Evolutionary conservation across 2,797 vertebrate species (phyloP).

Genomic region (Poliocrania exsul): DNA sequence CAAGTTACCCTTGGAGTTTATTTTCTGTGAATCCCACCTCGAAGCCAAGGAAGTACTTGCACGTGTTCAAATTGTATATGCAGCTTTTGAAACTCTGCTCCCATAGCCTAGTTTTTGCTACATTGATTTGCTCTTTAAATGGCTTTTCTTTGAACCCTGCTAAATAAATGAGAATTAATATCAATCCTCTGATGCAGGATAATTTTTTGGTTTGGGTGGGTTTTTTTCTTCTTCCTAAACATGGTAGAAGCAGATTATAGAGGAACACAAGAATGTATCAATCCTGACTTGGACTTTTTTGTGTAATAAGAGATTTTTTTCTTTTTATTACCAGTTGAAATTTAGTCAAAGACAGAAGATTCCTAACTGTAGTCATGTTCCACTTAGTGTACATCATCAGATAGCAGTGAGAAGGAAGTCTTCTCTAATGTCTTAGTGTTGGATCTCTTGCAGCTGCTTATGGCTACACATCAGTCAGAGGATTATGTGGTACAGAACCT

Average conservation of each 20-base stretch:
- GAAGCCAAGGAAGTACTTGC: not conserved
- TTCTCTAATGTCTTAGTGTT: not conserved
- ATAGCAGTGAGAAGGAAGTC: not conserved
- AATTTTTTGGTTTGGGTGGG: not conserved
- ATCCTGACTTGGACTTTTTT: not conserved
- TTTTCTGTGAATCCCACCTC: not conserved
- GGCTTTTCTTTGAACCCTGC: not conserved
- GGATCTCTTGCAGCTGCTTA: not conserved
- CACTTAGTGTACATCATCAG: not conserved
- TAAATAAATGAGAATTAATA: not conserved
- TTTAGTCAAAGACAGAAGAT: not conserved
- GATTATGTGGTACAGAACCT: not conserved
- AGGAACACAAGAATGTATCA: not conserved
- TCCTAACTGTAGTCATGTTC: not conserved
- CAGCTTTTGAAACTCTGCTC: not conserved
- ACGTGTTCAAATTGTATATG: not conserved
- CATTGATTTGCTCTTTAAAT: not conserved
- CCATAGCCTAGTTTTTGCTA: not conserved
- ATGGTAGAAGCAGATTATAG: not conserved
- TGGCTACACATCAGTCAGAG: not conserved
- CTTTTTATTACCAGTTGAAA: not conserved
- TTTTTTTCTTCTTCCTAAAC: not conserved
- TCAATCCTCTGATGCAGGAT: not conserved
- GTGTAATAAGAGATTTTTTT: not conserved
- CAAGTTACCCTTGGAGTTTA: not conserved